Percentiles rank a stretch among this genome's conserved stretches.
phyloP scores from a whole-genome alignment of 2,888 invertebrate genomes.

The Ditula angustiorana region DNA sequence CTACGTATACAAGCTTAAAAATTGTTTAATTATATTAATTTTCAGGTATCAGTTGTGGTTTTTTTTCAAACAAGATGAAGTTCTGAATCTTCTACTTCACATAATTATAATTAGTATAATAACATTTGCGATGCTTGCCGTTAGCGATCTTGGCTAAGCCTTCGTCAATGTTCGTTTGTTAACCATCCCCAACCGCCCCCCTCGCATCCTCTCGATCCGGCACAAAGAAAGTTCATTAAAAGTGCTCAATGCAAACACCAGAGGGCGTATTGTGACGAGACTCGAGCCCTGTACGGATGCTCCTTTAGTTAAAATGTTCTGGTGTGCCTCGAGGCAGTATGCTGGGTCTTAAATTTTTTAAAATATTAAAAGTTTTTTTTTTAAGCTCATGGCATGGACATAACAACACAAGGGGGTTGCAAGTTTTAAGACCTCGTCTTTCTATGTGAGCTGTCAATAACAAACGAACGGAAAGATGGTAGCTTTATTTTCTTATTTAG shows the following conservation, averaged over 20 bases:
- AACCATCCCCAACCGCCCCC: constrained; percentile 6
- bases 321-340: constrained; percentile 15
- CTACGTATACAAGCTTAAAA: too few relatives aligned
- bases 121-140: not conserved
- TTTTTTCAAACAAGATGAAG: too few relatives aligned
- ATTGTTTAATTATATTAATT: not conserved
- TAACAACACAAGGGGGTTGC: not conserved
- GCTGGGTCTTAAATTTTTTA: not conserved
- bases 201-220: constrained; percentile 13
- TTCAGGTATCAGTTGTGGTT: too few relatives aligned
- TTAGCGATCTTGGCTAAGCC: not conserved
- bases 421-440: not conserved
- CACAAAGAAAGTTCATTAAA: constrained; percentile 22
- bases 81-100: not conserved
- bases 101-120: not conserved
- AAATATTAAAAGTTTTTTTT: not conserved
- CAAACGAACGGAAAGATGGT: too few relatives aligned
- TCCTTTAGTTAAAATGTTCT: constrained; percentile 9
- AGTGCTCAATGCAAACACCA: constrained; percentile 15
- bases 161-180: constrained; percentile 5
- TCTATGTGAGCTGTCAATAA: too few relatives aligned
- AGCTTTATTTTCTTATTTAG: too few relatives aligned
- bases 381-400: not conserved
- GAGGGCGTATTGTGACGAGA: constrained; percentile 8
- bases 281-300: constrained; percentile 1